Conservation (phyloP, 2,888 invertebrate genomes). For the Galeopsomyia nigrocyanea region DNA sequence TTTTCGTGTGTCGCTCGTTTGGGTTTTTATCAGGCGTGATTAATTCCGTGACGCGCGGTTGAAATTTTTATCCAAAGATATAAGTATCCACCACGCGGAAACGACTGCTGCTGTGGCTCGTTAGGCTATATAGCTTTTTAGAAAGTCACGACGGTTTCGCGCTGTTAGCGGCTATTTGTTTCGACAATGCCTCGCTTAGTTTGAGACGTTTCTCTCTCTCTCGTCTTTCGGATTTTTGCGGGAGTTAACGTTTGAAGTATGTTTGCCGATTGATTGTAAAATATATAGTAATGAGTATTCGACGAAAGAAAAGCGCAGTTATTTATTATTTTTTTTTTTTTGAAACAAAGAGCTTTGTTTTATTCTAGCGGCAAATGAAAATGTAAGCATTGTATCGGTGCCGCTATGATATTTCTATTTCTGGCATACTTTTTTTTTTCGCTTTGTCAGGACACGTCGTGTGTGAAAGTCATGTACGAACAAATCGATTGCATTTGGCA, state of each 20-base stretch:
- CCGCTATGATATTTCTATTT: no score
- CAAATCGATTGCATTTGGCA: no score
- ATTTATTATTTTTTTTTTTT: no score
- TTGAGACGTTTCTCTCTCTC: no score
- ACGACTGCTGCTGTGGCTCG: constrained; percentile 6
- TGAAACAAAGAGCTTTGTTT: no score
- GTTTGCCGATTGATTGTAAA: neutral
- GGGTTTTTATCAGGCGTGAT: neutral
- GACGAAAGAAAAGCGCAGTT: no score
- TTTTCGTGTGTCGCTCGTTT: neutral
- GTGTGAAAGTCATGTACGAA: no score
- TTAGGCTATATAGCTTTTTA: constrained; percentile 32
- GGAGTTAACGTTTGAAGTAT: neutral
- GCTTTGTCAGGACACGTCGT: no score
- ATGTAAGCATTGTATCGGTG: no score
- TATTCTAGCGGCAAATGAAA: no score
- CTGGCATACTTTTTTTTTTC: no score
- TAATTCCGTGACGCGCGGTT: constrained; percentile 1
- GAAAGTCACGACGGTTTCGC: constrained; percentile 32
- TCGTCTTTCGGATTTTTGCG: constrained; percentile 3
- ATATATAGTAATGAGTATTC: no score
- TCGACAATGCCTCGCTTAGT: constrained; percentile 4
- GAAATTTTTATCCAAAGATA: constrained; percentile 7
- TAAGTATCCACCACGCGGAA: neutral
- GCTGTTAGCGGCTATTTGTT: constrained; percentile 12